Conservation (phyloP, 2,888 invertebrate species). For the Desoria tigrina region DNA sequence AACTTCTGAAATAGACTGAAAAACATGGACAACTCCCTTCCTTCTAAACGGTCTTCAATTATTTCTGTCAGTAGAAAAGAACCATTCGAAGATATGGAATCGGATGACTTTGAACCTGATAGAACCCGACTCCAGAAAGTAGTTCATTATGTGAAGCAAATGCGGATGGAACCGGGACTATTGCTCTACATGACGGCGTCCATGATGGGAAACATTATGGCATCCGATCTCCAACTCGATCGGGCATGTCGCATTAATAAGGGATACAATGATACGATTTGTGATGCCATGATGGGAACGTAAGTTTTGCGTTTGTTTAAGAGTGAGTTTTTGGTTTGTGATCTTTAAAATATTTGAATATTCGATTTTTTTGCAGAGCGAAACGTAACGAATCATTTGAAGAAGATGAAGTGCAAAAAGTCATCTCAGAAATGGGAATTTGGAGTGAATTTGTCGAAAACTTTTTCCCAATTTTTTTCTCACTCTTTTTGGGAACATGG, state of each 20-base stretch:
- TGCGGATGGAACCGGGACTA: conserved; percentile 50
- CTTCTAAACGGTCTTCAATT: too few relatives aligned
- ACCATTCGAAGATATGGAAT: neutral
- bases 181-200: conserved; percentile 51
- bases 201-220: conserved; percentile 52
- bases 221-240: conserved; percentile 45
- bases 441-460: conserved; percentile 53
- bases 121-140: neutral
- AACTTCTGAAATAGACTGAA: too few relatives aligned
- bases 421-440: conserved; percentile 43
- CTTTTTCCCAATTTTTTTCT: conserved; percentile 49
- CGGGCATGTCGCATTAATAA: conserved; percentile 46
- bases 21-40: too few relatives aligned
- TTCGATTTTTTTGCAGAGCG: neutral
- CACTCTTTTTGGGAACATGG: conserved; percentile 53
- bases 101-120: neutral
- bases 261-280: conserved; percentile 39
- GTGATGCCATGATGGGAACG: conserved; percentile 36
- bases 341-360: neutral
- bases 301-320: conserved; percentile 17
- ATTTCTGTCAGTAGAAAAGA: too few relatives aligned
- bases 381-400: neutral
- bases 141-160: conserved; percentile 6
- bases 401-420: conserved; percentile 43
- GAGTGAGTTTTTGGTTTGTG: neutral